These are phyloP conservation scores for Idaea straminata DNA, from an alignment of 2,888 invertebrate genomes.

Conservation along the genomic window DNA sequence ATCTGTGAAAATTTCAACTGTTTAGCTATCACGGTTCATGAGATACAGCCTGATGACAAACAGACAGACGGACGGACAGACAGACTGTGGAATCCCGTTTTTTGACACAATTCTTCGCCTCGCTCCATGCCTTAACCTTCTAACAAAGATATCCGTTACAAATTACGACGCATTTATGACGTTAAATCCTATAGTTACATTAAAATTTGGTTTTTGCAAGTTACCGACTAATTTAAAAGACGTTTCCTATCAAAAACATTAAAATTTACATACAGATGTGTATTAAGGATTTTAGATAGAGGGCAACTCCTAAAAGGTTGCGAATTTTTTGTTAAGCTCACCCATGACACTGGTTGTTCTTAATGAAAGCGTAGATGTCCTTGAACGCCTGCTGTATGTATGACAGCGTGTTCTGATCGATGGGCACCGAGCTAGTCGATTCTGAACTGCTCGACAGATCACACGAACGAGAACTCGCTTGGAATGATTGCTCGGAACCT, in stretches of 20 bases:
- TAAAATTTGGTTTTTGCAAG: neutral
- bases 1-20: too few relatives aligned
- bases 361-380: slow-evolving; percentile 71
- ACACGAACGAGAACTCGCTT: slow-evolving; percentile 58
- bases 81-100: too few relatives aligned
- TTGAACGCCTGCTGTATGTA: slow-evolving; percentile 74
- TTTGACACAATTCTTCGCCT: neutral
- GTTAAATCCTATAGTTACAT: too few relatives aligned
- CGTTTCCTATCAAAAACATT: neutral
- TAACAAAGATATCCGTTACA: too few relatives aligned
- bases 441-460: slow-evolving; percentile 62
- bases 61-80: too few relatives aligned
- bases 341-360: slow-evolving; percentile 73
- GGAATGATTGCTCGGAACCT: slow-evolving; percentile 70
- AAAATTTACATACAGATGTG: neutral
- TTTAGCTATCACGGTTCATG: too few relatives aligned
- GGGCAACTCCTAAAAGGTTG: neutral
- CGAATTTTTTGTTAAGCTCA: slow-evolving; percentile 28
- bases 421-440: slow-evolving; percentile 64
- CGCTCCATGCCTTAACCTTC: too few relatives aligned
- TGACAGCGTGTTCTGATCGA: slow-evolving; percentile 69
- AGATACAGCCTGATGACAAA: too few relatives aligned
- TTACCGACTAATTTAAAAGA: neutral
- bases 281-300: neutral
- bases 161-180: too few relatives aligned